Conservation (phyloP, 2,113 vertebrate genomes). For the Danio rerio region GRCz12tu NC_133198.1:5905001-5905500, state of each 20-base stretch:
- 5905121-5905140: neutral
- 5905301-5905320: neutral
- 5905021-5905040: too few relatives aligned
- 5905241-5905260: neutral
- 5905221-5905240: slow-evolving; percentile 5
- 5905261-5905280: neutral
- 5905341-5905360: neutral
- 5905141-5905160: neutral
- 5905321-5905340: neutral
- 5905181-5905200: neutral
- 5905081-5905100: too few relatives aligned
- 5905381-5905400: slow-evolving; percentile 29
- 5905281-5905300: neutral
- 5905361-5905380: neutral
- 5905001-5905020: too few relatives aligned
- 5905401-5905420: neutral
- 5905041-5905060: too few relatives aligned
- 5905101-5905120: neutral
- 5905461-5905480: slow-evolving; percentile 5
- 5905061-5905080: too few relatives aligned
- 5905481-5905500: neutral
- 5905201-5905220: neutral
- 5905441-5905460: slow-evolving; percentile 39
- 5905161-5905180: neutral
- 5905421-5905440: slow-evolving; percentile 27